A percentile compares a stretch with the other conserved stretches of the same genome.
Conservation (phyloP, 2,113 vertebrate genomes). For the Pedetes capensis region DNA sequence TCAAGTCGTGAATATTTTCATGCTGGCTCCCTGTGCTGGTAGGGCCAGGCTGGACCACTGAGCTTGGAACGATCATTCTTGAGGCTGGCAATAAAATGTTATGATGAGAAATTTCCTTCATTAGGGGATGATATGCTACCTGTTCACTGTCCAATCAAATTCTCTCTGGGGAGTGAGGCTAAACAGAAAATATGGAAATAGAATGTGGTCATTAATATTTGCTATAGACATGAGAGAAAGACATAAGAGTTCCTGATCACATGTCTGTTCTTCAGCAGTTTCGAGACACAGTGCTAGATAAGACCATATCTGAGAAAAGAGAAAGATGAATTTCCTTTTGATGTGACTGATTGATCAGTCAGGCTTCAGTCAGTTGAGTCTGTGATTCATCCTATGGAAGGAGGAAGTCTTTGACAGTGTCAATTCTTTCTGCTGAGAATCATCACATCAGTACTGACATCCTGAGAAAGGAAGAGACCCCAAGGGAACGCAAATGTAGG, state of each 20-base stretch:
- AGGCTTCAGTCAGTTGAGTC: neutral
- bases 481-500: neutral
- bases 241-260: neutral
- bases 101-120: neutral
- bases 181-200: neutral
- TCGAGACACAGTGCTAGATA: neutral
- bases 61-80: neutral
- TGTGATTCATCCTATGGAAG: neutral
- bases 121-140: neutral
- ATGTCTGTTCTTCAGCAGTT: neutral
- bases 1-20: neutral
- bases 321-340: neutral
- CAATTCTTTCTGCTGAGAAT: neutral
- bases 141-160: neutral
- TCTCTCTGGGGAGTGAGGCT: neutral
- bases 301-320: neutral
- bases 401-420: neutral
- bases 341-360: neutral
- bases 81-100: neutral
- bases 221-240: neutral
- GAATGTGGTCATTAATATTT: neutral
- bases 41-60: neutral
- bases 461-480: neutral
- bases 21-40: neutral
- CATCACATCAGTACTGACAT: neutral